Base-by-base conservation (phyloP, 2,113 vertebrate species). In the Podilymbus podiceps region DNA sequence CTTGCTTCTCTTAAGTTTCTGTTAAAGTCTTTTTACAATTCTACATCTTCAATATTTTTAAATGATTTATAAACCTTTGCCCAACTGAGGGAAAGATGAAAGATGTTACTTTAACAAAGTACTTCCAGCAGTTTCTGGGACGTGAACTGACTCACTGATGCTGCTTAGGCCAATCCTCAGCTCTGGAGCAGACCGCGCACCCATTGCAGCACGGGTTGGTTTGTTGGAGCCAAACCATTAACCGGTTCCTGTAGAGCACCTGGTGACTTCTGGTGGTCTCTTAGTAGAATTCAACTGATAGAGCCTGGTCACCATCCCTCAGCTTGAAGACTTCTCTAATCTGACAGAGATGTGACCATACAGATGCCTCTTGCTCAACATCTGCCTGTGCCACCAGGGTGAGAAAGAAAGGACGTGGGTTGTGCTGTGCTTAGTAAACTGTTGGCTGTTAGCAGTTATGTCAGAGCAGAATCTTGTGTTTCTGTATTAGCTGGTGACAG, bases 311-410 rank as follows among this genome's bases (percentile, higher is more conserved):
- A 18, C 40, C 14, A 11, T 85, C 35, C 56, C 69, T 89, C 30
- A 14, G 3, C 55, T 60, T 0, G 0, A 63, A 63, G 66, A 33
- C 9, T 28, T 78, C n/a, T 64, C 3, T 0, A 7, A 63, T 55
- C 24, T n/a, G 52, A n/a, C 5, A 5, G 68, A 77, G 38, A 6
- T 59, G 31, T 27, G 50, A n/a, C 59, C 7, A 1, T 30, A 6
- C 15, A 21, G 47, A 40, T 79, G 72, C 47, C 40, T 72, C 62
- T 71, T 77, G 33, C n/a, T 71, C 64, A 67, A 46, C 8, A 2
- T 42, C 46, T 59, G 66, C 47, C 62, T 89, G 28, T 49, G 27
- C 69, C 49, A 56, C 31, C 49, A 72, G 69, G 13, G 31, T 1
- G 8, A 49, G 69, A 93, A 77, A 30, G 38, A n/a, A 71, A 66